Evolutionary conservation across 2,888 invertebrate genomes (phyloP), one percentile per base, ranked within the genome.

Genomic region (Thera britannica): DNA sequence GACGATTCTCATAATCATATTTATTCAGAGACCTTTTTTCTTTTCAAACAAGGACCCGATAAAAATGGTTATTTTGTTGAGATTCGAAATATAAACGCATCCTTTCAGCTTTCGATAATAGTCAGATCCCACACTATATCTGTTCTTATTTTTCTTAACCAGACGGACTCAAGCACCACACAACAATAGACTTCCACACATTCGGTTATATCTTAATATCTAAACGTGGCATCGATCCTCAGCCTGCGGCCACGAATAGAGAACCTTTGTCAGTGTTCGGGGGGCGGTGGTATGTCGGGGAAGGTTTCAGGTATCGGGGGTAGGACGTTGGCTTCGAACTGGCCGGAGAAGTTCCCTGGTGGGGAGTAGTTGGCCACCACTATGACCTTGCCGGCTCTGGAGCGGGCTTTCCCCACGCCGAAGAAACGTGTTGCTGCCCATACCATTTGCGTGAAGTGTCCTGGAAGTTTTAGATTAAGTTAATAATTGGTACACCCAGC

Each of bases 351-450:
- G 86, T 98, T 98, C 38, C 97, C 98, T 0, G 97, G 96, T 0
- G 98, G 97, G 51, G 96, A 95, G 86, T 98, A 98, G 89, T 97
- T 97, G 12, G 97, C 97, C 0, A 98, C 98, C 0, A 98, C 97
- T 73, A 97, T 96, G 57, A 97, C 94, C 82, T 97, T 97, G 11
- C 97, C 97, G 12, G 96, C 96, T 55, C 96, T 93, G 46, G 96
- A 96, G 62, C 96, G 95, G 0, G 97, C 97, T 82, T 97, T 97
- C 6, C 97, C 98, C 1, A 98, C 95, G 2, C 98, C 98, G 81
- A 97, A 96, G 84, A 96, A 95, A 56, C 95, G 95, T 2, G 96
- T 97, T 58, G 94, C 95, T 49, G 95, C 95, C 98, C 98, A 98
- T 36, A 98, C 97, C 87, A 98, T 94, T 90, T 98, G 98, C 0